A percentile compares a stretch with the other conserved stretches of the same genome.
Evolutionary conservation across 2,888 invertebrate species (phyloP).

Genomic region (Alviniconcha strummeri): DNA sequence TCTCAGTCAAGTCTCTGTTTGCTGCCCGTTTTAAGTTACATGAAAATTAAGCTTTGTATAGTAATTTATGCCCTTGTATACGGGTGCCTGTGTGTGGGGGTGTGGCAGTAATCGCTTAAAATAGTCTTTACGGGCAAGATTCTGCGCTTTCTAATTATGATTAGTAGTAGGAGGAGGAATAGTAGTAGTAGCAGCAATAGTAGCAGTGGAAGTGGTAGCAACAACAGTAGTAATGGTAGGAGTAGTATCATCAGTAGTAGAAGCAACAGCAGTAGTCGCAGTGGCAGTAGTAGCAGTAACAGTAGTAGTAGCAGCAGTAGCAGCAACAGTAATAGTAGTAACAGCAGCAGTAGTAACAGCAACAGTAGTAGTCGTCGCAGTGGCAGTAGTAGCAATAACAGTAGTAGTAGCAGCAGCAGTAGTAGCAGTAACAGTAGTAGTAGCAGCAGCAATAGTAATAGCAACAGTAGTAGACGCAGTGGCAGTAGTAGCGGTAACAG

Average conservation of each 20-base stretch:
- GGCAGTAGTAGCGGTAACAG: not conserved
- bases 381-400: not conserved
- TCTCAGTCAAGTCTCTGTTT: no score
- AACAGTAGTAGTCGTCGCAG: not conserved
- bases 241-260: not conserved
- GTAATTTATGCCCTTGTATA: not conserved
- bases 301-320: not conserved
- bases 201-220: not conserved
- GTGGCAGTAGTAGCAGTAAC: not conserved
- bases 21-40: not conserved
- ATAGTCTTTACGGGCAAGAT: no score
- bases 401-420: not conserved
- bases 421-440: conserved; percentile 13
- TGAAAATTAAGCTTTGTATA: not conserved
- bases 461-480: not conserved
- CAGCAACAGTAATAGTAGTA: not conserved
- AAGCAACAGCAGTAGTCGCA: not conserved
- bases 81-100: no score
- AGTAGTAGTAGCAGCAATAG: no score
- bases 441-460: conserved; percentile 7
- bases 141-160: no score
- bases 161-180: not conserved
- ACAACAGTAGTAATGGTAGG: not conserved
- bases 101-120: no score
- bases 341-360: not conserved